Evolutionary conservation across 1,140 invertebrate species (phyloP).

Genomic region (Saxidomus purpurata): DNA sequence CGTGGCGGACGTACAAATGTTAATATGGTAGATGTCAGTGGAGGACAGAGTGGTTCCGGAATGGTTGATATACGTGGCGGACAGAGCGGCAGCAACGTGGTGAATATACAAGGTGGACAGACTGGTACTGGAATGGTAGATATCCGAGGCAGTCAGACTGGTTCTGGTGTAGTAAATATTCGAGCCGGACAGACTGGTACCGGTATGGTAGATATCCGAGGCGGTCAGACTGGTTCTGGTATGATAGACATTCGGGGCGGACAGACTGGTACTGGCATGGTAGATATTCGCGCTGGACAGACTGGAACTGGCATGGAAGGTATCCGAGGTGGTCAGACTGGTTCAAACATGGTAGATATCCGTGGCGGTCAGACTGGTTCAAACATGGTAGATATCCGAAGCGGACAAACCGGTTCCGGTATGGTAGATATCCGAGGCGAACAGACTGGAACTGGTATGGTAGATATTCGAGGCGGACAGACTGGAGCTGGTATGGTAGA

Average conservation of each 20-base stretch:
- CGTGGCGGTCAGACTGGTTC: not conserved
- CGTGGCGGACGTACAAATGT: not conserved
- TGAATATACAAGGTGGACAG: not conserved
- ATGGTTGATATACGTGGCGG: conserved; percentile 16
- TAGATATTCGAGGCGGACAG: conserved; percentile 39
- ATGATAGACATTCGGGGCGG: conserved; percentile 8
- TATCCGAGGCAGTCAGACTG: not conserved
- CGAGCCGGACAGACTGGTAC: not conserved
- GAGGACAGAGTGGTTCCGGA: not conserved
- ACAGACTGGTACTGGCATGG: not conserved
- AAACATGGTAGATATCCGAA: conserved; percentile 15
- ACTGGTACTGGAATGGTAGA: conserved; percentile 7
- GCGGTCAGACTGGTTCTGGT: not conserved
- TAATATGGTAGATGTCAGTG: conserved; percentile 13
- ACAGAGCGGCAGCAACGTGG: not conserved
- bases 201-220: conserved; percentile 35
- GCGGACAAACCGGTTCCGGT: not conserved
- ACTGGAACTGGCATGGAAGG: not conserved
- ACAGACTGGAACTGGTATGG: not conserved
- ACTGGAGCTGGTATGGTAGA: conserved; percentile 18
- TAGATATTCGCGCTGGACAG: conserved; percentile 24
- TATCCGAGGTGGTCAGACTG: not conserved
- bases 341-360: conserved; percentile 20
- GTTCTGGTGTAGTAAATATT: not conserved
- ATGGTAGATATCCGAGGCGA: conserved; percentile 12